Conservation (phyloP, 2,797 vertebrate genomes). For the Helarctos malayanus region DNA sequence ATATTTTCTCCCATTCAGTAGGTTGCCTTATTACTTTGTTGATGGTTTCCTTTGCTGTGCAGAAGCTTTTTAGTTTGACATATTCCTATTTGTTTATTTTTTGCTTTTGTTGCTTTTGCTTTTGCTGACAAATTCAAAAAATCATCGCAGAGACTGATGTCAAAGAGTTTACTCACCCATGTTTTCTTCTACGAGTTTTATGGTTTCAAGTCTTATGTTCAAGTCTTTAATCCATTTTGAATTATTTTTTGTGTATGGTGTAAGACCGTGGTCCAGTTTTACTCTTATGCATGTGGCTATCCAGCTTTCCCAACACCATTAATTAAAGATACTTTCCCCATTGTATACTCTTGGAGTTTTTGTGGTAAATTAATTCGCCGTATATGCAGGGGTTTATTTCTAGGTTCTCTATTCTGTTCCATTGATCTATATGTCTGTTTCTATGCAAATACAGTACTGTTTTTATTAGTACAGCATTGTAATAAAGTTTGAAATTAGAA, state of each 20-base stretch:
- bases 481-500: background rate
- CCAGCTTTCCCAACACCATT: background rate
- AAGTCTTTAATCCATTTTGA: background rate
- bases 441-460: background rate
- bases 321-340: background rate
- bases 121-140: background rate
- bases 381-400: background rate
- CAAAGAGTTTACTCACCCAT: background rate
- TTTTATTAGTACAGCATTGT: background rate
- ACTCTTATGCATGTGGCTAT: background rate
- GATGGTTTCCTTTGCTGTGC: background rate
- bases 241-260: background rate
- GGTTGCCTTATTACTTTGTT: background rate
- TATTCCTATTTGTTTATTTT: background rate
- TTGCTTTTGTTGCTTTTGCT: background rate
- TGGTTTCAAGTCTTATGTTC: background rate
- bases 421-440: background rate
- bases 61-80: background rate
- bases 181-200: background rate
- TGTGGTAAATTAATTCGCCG: background rate
- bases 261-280: background rate
- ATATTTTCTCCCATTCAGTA: background rate
- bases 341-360: background rate
- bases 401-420: background rate
- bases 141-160: background rate